Percentiles rank a stretch among this genome's conserved stretches.
These are phyloP conservation scores for Emydoidea blandingii DNA, from an alignment of 2,797 vertebrate genomes.

Conservation along the genomic window DNA sequence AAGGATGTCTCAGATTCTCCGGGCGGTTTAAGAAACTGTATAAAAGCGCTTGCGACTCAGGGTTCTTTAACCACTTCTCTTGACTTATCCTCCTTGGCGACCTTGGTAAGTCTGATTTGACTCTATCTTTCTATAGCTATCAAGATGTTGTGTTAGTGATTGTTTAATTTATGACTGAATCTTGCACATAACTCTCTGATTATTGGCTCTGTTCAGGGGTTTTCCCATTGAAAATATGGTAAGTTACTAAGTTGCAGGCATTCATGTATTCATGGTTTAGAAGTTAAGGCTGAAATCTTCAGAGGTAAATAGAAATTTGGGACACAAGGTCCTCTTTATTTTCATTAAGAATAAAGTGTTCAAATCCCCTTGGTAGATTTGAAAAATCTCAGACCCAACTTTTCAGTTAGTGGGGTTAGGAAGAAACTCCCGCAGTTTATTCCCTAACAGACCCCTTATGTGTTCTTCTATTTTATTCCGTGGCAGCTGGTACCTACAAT, in stretches of 20 bases:
- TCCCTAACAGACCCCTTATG: accelerated
- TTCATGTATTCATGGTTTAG: not conserved
- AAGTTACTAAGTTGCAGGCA: not conserved
- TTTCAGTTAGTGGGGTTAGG: not conserved
- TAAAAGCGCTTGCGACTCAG: conserved; percentile 66
- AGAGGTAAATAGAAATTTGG: not conserved
- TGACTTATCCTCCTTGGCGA: not conserved
- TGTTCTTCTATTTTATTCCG: not conserved
- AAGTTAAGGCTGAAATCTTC: not conserved
- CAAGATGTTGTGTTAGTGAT: not conserved
- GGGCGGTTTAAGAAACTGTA: conserved; percentile 38
- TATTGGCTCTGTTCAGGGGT: not conserved
- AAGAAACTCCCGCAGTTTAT: not conserved
- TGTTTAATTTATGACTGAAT: not conserved
- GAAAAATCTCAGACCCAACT: not conserved
- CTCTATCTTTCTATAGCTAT: not conserved
- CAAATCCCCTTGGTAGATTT: not conserved
- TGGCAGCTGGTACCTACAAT: not conserved
- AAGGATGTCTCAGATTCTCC: conserved; percentile 69
- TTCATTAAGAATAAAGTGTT: not conserved
- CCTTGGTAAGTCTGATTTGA: not conserved
- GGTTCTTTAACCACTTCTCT: conserved; percentile 55
- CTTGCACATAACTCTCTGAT: not conserved
- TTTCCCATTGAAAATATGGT: not conserved
- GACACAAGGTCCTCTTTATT: not conserved